Conservation (phyloP, 2,113 vertebrate species). For the Corythornis cristatus region DNA sequence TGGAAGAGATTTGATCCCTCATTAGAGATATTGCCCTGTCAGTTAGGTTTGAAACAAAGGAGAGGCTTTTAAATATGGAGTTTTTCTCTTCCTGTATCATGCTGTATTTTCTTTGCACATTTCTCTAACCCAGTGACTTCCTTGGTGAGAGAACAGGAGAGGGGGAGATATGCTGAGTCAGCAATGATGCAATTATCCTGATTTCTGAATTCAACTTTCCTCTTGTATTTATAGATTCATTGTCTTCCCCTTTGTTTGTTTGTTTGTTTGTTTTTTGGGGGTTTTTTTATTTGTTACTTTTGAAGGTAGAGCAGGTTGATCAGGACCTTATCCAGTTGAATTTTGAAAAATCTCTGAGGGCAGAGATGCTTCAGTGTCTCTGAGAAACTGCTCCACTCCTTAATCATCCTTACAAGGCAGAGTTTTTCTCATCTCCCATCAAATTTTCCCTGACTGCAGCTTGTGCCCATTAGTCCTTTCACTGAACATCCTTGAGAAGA, state of each 20-base stretch:
- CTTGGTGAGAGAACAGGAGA: not conserved
- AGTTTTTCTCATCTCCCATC: not conserved
- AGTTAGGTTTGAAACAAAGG: not conserved
- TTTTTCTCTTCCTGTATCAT: not conserved
- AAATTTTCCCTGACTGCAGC: not conserved
- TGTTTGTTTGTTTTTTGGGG: not conserved
- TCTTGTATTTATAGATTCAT: not conserved
- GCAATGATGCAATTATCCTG: not conserved
- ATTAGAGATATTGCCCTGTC: not conserved
- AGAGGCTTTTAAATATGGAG: rapidly evolving
- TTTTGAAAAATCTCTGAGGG: not conserved
- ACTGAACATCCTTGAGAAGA: not conserved
- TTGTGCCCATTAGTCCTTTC: not conserved
- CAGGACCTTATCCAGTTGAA: not conserved
- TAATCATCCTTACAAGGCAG: not conserved
- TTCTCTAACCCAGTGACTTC: not conserved
- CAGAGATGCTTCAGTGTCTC: not conserved
- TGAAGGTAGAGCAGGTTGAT: not conserved
- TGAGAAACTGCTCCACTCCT: not conserved
- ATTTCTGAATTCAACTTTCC: not conserved
- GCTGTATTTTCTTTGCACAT: not conserved
- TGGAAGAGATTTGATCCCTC: not conserved
- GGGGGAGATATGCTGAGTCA: not conserved
- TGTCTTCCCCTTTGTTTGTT: not conserved
- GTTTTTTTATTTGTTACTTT: not conserved